A percentile compares a stretch with the other conserved stretches of the same genome.
Evolutionary conservation across 2,113 vertebrate genomes (phyloP).

Genomic region (Emydocephalus ijimae): DNA sequence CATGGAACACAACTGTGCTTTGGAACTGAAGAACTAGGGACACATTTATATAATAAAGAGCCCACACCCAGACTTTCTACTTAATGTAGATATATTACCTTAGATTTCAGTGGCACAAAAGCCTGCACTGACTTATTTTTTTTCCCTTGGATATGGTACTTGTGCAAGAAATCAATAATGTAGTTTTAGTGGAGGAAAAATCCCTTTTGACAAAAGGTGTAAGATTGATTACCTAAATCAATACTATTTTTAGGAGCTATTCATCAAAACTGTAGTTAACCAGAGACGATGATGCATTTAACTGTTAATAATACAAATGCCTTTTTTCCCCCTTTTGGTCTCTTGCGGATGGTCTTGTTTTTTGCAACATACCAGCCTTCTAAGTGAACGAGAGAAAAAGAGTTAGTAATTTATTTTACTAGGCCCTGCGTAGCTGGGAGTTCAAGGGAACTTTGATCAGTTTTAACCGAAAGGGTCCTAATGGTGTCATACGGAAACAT

Average conservation of each 20-base stretch:
- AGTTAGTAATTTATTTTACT: not conserved
- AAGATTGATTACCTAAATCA: conserved; percentile 49
- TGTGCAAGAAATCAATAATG: conserved; percentile 47
- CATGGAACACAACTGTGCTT: not conserved
- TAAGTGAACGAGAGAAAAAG: not conserved
- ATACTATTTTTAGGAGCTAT: conserved; percentile 54
- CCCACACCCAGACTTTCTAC: not conserved
- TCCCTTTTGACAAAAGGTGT: conserved; percentile 52
- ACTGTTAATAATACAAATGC: conserved; percentile 44
- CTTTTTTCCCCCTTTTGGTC: not conserved
- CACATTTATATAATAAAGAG: not conserved
- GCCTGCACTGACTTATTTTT: conserved; percentile 14
- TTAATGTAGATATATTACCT: not conserved
- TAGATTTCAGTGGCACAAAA: not conserved
- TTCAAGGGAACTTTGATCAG: not conserved
- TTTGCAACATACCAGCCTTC: not conserved
- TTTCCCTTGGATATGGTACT: conserved; percentile 33
- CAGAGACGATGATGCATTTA: conserved; percentile 51
- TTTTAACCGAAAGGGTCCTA: not conserved
- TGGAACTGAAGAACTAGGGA: not conserved
- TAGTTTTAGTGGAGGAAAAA: conserved; percentile 33
- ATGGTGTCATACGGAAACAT: not conserved
- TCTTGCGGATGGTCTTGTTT: conserved; percentile 27
- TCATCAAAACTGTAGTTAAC: conserved; percentile 58
- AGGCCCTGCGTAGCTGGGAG: not conserved